Conservation (phyloP, 2,797 vertebrate genomes). For the Phoxinus dragarum region DNA sequence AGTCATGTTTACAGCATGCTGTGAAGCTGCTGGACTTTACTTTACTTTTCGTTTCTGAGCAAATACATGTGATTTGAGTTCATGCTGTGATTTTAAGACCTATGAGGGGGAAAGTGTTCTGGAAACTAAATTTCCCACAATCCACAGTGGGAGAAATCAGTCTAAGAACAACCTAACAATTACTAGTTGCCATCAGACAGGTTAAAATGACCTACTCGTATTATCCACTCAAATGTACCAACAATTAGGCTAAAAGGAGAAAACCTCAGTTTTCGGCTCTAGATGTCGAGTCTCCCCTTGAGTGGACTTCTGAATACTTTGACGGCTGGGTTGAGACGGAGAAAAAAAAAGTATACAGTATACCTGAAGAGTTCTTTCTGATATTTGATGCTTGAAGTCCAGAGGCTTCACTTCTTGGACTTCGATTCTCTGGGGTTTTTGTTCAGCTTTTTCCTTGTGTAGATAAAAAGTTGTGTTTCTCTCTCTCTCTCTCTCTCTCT, state of each 20-base stretch:
- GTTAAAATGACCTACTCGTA: slow-evolving; percentile 23
- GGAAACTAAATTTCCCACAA: slow-evolving; percentile 29
- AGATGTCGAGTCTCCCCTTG: slow-evolving; percentile 2
- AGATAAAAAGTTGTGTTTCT: neutral
- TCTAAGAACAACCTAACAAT: slow-evolving; percentile 32
- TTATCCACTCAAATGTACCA: slow-evolving; percentile 42
- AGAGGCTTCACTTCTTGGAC: slow-evolving; percentile 41
- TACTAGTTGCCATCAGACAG: slow-evolving; percentile 39
- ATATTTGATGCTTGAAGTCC: slow-evolving; percentile 25
- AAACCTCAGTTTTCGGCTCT: slow-evolving; percentile 13
- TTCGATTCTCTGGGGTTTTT: slow-evolving; percentile 8
- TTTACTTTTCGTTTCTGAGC: slow-evolving; percentile 30
- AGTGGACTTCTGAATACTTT: slow-evolving; percentile 16
- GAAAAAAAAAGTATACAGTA: slow-evolving; percentile 17
- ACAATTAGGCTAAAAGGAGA: slow-evolving; percentile 38
- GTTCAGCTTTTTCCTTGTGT: neutral
- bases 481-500: neutral
- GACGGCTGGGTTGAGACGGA: neutral
- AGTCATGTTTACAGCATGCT: slow-evolving; percentile 58
- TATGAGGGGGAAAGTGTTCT: slow-evolving; percentile 45
- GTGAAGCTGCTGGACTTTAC: slow-evolving; percentile 41
- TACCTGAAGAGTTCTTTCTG: slow-evolving; percentile 20
- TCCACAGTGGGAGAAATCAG: slow-evolving; percentile 41
- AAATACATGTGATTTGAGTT: slow-evolving; percentile 59
- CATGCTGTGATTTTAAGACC: slow-evolving; percentile 49